A percentile compares a stretch with the other conserved stretches of the same genome.
These are phyloP conservation scores for Xestia c-nigrum DNA, from an alignment of 2,888 invertebrate species.

Conservation along the genomic window DNA sequence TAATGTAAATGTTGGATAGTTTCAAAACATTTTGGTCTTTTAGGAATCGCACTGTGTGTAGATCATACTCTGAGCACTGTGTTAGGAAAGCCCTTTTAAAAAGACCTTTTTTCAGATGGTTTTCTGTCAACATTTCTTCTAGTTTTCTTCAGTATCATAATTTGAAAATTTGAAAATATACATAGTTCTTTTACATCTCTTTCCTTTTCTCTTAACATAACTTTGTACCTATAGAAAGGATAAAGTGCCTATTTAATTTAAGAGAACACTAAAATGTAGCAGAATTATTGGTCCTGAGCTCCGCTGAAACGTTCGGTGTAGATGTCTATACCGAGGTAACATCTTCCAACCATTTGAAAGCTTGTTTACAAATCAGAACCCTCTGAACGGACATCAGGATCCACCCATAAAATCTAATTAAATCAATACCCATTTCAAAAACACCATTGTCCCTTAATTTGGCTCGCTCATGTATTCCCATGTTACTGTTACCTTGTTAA, in stretches of 20 bases:
- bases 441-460: slow-evolving; percentile 26
- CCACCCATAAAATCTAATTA: slow-evolving; percentile 26
- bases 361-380: slow-evolving; percentile 7
- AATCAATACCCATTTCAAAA: slow-evolving; percentile 37
- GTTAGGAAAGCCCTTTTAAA: not conserved
- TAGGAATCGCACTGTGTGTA: no score
- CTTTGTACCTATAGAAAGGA: not conserved
- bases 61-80: not conserved
- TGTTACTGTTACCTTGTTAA: slow-evolving; percentile 46
- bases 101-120: not conserved
- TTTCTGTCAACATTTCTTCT: not conserved
- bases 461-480: slow-evolving; percentile 26
- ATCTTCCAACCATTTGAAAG: not conserved
- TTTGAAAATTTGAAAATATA: not conserved
- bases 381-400: not conserved
- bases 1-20: slow-evolving; percentile 14
- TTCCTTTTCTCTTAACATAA: not conserved
- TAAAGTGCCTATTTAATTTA: not conserved
- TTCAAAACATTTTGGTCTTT: not conserved
- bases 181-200: not conserved
- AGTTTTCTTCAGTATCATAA: not conserved
- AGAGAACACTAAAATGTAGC: not conserved
- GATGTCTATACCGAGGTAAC: not conserved
- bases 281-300: not conserved
- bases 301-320: not conserved